Evolutionary conservation across 2,113 vertebrate genomes (phyloP), one percentile per base, ranked within the genome.

Genomic region (Cyanoderma ruficeps): DNA sequence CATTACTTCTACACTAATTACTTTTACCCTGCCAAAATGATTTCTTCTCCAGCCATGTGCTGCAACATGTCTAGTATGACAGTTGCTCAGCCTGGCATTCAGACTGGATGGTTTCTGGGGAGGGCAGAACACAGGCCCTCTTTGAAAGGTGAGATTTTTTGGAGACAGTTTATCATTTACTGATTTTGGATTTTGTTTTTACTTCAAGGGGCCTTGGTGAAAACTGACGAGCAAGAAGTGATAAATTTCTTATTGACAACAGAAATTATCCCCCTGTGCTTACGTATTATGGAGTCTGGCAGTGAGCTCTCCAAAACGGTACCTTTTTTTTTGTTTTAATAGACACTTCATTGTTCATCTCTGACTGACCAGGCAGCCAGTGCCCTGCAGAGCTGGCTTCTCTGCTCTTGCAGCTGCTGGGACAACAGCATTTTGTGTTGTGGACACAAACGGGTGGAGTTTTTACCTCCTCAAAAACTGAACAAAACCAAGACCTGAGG

Each of bases 231-330:
- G 87, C 99, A 99, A 95, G 99, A 99, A 97, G 99, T 99, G 94
- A 99, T 99, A 90, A 99, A 99, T 97, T 99, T 99, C 97, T 98
- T 99, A 81, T 82, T 99, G 92, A 99, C 99, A 50, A 99, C 99
- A 95, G 99, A 99, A 98, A 99, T 99, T 97, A 99, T 99, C 95
- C 99, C 99, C 20, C 98, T 99, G 71, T 99, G 99, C 96, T 98
- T 99, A 71, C 99, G 99, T 69, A 99, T 99, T 94, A 99, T 99
- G 99, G 99, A 99, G 96, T 99, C 99, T 55, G 99, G 99, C 95
- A 99, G 99, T 74, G 99, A 99, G 96, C 99, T 99, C 72, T 99
- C 99, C 70, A 99, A 99, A 98, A 99, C 99, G 97, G 99, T 99
- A 98, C 22, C 41, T 42, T 88, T 89, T 81, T 83, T 84, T 77